phyloP scores from a whole-genome alignment of 2,113 vertebrate genomes.

The Corvus moneduloides region DNA sequence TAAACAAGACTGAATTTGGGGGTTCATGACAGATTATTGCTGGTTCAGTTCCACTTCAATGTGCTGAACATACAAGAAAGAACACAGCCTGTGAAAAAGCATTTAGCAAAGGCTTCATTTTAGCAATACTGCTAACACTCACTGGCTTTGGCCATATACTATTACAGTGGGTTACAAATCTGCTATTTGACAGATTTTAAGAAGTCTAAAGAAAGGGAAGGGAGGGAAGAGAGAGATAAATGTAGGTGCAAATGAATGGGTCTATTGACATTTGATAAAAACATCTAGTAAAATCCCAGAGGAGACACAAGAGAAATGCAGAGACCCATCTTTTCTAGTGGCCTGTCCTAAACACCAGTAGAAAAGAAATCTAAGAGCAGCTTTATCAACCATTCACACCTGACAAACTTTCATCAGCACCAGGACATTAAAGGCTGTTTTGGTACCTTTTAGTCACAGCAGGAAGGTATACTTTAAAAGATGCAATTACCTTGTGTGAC shows the following conservation, averaged over 20 bases:
- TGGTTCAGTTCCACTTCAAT: not conserved
- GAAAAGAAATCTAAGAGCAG: not conserved
- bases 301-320: not conserved
- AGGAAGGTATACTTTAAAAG: constrained; percentile 16
- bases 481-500: constrained; percentile 23
- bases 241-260: not conserved
- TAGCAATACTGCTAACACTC: not conserved
- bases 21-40: not conserved
- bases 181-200: not conserved
- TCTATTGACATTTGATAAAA: not conserved
- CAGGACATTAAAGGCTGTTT: constrained; percentile 6
- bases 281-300: not conserved
- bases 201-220: not conserved
- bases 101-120: not conserved
- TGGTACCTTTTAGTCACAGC: not conserved
- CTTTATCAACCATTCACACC: not conserved
- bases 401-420: not conserved
- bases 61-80: not conserved
- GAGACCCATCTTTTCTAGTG: not conserved
- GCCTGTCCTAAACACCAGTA: not conserved
- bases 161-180: not conserved
- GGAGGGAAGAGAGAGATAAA: not conserved
- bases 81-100: not conserved
- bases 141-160: not conserved
- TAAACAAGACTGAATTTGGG: not conserved